phyloP scores from a whole-genome alignment of 2,888 invertebrate genomes.

The Xylota segnis region DNA sequence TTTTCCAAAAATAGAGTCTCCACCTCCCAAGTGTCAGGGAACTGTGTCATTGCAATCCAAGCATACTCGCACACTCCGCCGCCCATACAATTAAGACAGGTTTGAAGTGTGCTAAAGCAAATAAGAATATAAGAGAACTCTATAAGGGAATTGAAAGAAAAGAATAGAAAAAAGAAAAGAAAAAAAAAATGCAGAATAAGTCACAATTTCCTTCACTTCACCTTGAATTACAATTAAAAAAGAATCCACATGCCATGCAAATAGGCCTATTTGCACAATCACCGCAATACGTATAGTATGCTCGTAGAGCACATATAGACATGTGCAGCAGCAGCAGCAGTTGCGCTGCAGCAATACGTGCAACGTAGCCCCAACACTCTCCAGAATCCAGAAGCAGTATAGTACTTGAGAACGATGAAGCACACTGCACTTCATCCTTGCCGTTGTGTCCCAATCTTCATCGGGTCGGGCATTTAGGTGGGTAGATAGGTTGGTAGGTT shows the following conservation, averaged over 20 bases:
- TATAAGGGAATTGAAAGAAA: slow-evolving; percentile 5
- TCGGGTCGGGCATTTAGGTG: slow-evolving; percentile 25
- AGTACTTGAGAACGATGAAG: slow-evolving; percentile 48
- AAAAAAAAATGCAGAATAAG: slow-evolving; percentile 30
- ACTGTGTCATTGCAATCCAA: slow-evolving; percentile 58
- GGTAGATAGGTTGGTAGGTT: slow-evolving; percentile 68
- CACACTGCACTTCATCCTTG: slow-evolving; percentile 21
- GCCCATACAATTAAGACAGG: slow-evolving; percentile 44
- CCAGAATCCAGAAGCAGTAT: slow-evolving; percentile 68
- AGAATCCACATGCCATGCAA: slow-evolving; percentile 64
- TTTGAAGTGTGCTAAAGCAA: slow-evolving; percentile 12
- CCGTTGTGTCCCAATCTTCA: slow-evolving; percentile 40
- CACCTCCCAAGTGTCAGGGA: slow-evolving; percentile 53
- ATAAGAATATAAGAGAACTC: too few relatives aligned
- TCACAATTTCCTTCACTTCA: slow-evolving; percentile 72
- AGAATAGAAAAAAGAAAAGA: neutral
- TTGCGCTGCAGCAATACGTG: neutral
- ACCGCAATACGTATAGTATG: slow-evolving; percentile 20
- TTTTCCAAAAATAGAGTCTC: slow-evolving; percentile 43
- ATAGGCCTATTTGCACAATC: slow-evolving; percentile 73
- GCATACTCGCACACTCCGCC: neutral
- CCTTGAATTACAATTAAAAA: slow-evolving; percentile 75
- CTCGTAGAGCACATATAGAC: neutral
- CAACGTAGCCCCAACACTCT: slow-evolving; percentile 29
- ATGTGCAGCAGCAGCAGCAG: slow-evolving; percentile 9